Evolutionary conservation across 2,113 vertebrate species (phyloP).

Genomic region (Anoplopoma fimbria): DNA sequence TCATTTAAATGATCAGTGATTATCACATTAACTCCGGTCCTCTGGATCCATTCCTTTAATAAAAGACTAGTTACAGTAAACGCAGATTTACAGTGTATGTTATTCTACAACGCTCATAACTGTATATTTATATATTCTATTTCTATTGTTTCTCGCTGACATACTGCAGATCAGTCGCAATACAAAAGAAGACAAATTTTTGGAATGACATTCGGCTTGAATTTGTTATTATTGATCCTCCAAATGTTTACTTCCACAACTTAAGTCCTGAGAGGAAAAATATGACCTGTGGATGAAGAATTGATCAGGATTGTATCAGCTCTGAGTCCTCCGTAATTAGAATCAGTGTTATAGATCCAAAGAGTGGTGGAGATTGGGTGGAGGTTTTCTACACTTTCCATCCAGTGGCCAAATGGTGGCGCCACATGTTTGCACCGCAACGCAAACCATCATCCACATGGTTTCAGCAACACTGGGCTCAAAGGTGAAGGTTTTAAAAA

Average conservation of each 20-base stretch:
- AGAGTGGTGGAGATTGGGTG: background rate
- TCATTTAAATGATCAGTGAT: slow-evolving; percentile 45
- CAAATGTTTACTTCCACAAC: slow-evolving; percentile 31
- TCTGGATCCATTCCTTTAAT: slow-evolving; percentile 33
- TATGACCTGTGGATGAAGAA: slow-evolving; percentile 22
- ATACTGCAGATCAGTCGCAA: slow-evolving; percentile 61
- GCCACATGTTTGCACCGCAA: too few relatives aligned
- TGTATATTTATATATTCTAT: slow-evolving; percentile 34
- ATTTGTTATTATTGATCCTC: slow-evolving; percentile 29
- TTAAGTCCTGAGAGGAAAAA: slow-evolving; percentile 76
- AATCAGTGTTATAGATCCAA: background rate
- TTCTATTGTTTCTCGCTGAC: slow-evolving; percentile 41
- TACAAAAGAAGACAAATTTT: slow-evolving; percentile 55
- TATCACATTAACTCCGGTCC: slow-evolving; percentile 31
- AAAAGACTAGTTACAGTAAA: slow-evolving; percentile 60
- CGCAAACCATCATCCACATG: background rate
- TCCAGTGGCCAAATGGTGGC: slow-evolving; percentile 1
- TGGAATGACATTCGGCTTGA: slow-evolving; percentile 62
- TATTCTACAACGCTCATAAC: slow-evolving; percentile 62
- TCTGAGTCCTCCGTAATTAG: background rate
- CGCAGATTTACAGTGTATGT: slow-evolving; percentile 59
- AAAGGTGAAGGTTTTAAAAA: slow-evolving; percentile 12
- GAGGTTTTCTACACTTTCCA: background rate
- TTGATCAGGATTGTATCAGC: slow-evolving; percentile 25
- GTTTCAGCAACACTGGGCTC: background rate